phyloP scores from a whole-genome alignment of 1,140 invertebrate species.

The Drosophila oshimai region DNA sequence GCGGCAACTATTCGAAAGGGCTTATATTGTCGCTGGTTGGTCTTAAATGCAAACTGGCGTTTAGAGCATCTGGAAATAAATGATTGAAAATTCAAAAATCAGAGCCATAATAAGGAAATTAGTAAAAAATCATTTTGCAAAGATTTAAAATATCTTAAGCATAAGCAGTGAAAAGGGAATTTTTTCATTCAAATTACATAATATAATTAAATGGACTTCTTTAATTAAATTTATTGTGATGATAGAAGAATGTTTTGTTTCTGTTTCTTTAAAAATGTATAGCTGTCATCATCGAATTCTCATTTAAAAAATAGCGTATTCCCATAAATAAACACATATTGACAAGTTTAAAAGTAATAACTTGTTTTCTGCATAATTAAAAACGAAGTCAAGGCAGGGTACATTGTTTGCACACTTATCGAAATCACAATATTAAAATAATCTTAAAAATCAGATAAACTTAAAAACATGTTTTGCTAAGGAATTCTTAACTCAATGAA shows the following conservation, averaged over 20 bases:
- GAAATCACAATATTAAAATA: neutral
- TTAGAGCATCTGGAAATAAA: slow-evolving; percentile 33
- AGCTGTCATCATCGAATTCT: neutral
- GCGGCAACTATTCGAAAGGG: neutral
- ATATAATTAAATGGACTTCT: too few species aligned
- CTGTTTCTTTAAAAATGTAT: too few species aligned
- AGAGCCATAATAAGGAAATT: too few species aligned
- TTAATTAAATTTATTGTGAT: too few species aligned
- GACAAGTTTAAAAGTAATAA: neutral
- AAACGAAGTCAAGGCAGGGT: slow-evolving; percentile 1
- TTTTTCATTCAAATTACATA: too few species aligned
- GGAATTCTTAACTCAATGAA: neutral
- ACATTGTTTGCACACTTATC: neutral
- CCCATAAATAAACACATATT: neutral
- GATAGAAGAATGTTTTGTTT: too few species aligned
- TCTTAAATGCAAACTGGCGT: slow-evolving; percentile 26
- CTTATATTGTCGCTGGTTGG: neutral
- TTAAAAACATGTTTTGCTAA: neutral
- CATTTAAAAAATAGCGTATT: neutral
- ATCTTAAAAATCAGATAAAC: neutral
- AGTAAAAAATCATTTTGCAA: too few species aligned
- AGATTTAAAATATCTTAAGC: too few species aligned
- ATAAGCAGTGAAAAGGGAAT: too few species aligned
- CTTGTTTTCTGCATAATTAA: neutral
- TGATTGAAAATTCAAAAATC: neutral